Evolutionary conservation across 1,140 invertebrate species (phyloP), one percentile per base, ranked within the genome.

Genomic region (Coptotermes formosanus): DNA sequence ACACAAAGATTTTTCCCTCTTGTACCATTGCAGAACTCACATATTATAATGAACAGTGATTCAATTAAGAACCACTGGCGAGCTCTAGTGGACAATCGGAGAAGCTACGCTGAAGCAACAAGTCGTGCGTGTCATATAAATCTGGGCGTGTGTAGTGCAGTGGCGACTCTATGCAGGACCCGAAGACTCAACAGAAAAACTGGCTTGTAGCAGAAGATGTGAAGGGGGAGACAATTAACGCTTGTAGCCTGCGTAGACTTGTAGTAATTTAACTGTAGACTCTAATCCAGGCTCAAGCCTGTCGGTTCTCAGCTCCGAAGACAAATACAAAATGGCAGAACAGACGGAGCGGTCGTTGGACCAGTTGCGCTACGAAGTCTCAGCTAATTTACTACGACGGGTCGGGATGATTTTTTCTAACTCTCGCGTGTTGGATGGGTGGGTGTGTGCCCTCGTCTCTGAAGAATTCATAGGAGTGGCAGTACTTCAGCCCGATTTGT

Each of bases 261-360:
- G 64, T 75, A 75, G 64, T 30, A 75, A 75, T 75, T 75, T 75
- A 30, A 30, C 64, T 75, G 64, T 12, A 75, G 64, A 30, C 64
- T 75, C n/a, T 75, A 75, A 75, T 75, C 25, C 25, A 30, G 64
- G 64, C 64, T 75, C 64, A 75, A 75, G 64, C 64, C 64, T 75
- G 64, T 30, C 16, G 64, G 30, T 75, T 75, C 64, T 75, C 64
- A 75, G 64, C 64, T 75, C 64, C 30, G 64, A 75, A 75, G 64
- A 75, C 64, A 75, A 75, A 75, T 75, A 75, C 64, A 75, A 75
- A 75, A 75, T 55, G 64, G 64, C 64, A 75, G 64, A n/a, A 75
- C 64, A 75, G 64, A 75, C 64, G 64, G 64, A 75, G 64, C 64
- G 64, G 64, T 75, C 64, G 64, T n/a, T 75, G 64, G 64, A 75